Evolutionary conservation across 2,888 invertebrate species (phyloP).

Genomic region (Leptothorax acervorum): DNA sequence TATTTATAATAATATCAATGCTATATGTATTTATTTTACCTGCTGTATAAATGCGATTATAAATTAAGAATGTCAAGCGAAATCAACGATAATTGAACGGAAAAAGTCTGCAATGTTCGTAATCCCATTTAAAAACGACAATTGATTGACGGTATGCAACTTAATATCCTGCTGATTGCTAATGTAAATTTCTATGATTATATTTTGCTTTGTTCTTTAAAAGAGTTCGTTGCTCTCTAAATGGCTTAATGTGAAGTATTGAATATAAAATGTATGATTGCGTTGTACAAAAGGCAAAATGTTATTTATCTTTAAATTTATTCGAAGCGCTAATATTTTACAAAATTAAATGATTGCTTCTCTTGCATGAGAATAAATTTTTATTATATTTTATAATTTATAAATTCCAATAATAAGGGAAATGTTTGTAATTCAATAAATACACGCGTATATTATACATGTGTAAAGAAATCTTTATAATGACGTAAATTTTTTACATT

Average conservation of each 20-base stretch:
- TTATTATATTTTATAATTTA: not conserved
- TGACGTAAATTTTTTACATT: constrained; percentile 52
- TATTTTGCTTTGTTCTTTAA: not conserved
- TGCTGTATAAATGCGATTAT: constrained; percentile 27
- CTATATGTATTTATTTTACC: constrained; percentile 44
- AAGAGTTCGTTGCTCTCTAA: constrained; percentile 1
- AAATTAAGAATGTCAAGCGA: constrained; percentile 3
- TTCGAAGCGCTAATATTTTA: not conserved
- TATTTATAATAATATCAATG: constrained; percentile 13
- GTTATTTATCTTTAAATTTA: not conserved
- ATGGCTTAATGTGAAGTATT: constrained; percentile 44
- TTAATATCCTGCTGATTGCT: constrained; percentile 7
- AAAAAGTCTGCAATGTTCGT: not conserved
- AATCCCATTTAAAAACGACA: not conserved
- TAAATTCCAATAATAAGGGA: not conserved
- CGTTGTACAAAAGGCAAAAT: not conserved
- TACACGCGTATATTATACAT: not conserved
- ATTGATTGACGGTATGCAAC: not conserved
- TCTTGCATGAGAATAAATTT: not conserved
- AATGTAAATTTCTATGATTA: constrained; percentile 16
- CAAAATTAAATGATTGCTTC: not conserved
- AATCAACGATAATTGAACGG: constrained; percentile 6
- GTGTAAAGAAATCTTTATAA: not conserved
- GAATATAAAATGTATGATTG: not conserved
- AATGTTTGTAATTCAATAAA: not conserved